Evolutionary conservation across 1,140 invertebrate genomes (phyloP).

Genomic region (Drosophila seguyi): DNA sequence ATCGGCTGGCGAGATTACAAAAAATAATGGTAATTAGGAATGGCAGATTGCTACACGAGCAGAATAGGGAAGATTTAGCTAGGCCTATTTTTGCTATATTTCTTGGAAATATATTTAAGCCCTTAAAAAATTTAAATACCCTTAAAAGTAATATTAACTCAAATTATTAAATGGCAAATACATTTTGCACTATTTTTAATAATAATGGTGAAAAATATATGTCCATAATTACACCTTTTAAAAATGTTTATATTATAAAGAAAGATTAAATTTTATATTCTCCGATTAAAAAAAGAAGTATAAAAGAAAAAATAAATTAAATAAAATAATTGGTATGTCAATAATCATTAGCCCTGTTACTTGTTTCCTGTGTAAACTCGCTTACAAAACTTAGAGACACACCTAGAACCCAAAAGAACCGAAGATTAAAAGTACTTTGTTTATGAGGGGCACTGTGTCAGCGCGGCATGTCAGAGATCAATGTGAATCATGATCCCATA

Average conservation of each 20-base stretch:
- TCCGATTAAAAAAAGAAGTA: too few species aligned
- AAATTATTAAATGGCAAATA: not conserved
- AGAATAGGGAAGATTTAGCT: not conserved
- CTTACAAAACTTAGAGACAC: constrained; percentile 27
- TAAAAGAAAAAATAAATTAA: not conserved
- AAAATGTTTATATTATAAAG: too few species aligned
- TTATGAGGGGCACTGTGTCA: constrained; percentile 43
- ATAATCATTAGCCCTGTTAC: not conserved
- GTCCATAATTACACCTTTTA: not conserved
- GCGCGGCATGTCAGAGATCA: constrained; percentile 59
- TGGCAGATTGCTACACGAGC: constrained; percentile 41
- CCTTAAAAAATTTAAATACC: too few species aligned
- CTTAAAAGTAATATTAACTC: not conserved
- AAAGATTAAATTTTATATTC: too few species aligned
- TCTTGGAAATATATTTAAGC: not conserved
- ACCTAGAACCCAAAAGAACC: constrained; percentile 30
- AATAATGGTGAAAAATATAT: not conserved
- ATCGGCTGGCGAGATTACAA: constrained; percentile 49
- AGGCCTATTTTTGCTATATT: not conserved
- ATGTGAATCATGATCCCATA: constrained; percentile 60
- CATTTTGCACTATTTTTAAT: not conserved
- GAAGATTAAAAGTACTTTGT: constrained; percentile 41
- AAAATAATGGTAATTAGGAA: constrained; percentile 61
- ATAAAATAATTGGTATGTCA: not conserved
- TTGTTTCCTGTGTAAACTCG: constrained; percentile 8